Base-by-base conservation (phyloP, 1,140 invertebrate genomes). In the Bombus waltoni region DNA sequence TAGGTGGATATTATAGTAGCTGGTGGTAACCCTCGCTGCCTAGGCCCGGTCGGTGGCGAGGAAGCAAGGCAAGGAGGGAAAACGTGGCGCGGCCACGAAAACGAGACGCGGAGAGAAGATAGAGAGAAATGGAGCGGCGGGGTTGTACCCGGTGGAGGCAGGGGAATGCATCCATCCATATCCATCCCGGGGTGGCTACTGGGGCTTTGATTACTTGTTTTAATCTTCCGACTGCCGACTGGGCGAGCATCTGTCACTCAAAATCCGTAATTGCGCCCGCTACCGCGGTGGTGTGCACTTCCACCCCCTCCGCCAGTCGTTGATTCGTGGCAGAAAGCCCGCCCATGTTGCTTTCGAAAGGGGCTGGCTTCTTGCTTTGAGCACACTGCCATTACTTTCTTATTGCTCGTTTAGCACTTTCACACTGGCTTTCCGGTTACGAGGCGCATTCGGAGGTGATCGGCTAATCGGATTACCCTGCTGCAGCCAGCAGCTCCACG, bases 201-300 rank as follows among this genome's bases (percentile, higher is more conserved):
- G 88, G 93, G 91, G 94, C 94, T 95, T 95, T 95, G 95, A 95
- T 95, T 95, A 95, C 95, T 95, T 95, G 94, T 95, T 95, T 95
- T 95, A 95, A 95, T 95, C 95, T 95, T 95, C 94, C 93, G 94
- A 94, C 94, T 95, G 91, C 93, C 93, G 93, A 93, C 93, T 89
- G 93, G 93, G 94, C 94, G 94, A 95, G 94, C 95, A 95, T 95
- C 95, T 95, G 95, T 95, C 95, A 95, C 94, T 95, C 95, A 95
- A 95, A 95, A 94, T 93, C 92, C 92, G 92, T 95, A 95, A 95
- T 95, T 95, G 94, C 92, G 89, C 93, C 89, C 92, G 90, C 89
- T 90, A 86, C 88, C 89, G 90, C 75, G 74, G 75, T 25, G 57
- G 47, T 65, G 38, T 25, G 44, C 87, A 88, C 86, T 68, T 88